phyloP scores from a whole-genome alignment of 2,888 invertebrate genomes.

The Deilephila elpenor region DNA sequence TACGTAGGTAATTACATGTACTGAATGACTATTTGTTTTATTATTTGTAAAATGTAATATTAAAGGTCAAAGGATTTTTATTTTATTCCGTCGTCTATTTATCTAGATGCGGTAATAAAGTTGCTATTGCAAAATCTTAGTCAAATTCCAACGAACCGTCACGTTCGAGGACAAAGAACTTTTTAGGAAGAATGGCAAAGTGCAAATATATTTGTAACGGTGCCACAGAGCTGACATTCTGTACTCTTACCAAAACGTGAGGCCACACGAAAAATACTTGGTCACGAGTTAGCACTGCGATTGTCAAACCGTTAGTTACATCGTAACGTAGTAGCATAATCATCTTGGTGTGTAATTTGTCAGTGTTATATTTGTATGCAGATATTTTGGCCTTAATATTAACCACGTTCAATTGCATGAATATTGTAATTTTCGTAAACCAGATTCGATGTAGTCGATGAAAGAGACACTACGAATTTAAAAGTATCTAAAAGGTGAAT shows the following conservation, averaged over 20 bases:
- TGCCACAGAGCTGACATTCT: constrained; percentile 2
- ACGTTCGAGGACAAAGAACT: constrained; percentile 22
- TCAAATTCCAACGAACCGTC: neutral
- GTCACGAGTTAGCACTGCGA: constrained; percentile 20
- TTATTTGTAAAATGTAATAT: no score
- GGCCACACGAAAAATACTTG: neutral
- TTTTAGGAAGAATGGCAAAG: constrained; percentile 20
- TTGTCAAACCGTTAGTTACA: constrained; percentile 17
- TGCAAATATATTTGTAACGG: constrained; percentile 23
- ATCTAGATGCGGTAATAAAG: neutral
- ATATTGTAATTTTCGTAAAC: neutral
- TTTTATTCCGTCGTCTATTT: no score
- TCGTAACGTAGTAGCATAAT: constrained; percentile 23
- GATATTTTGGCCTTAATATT: neutral
- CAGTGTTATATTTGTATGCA: neutral
- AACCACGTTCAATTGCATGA: neutral
- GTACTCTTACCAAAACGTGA: constrained; percentile 12
- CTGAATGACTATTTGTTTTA: no score
- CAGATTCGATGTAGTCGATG: no score
- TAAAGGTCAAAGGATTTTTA: no score
- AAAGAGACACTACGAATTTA: neutral
- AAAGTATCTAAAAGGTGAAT: neutral
- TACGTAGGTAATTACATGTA: neutral
- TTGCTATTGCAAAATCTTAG: neutral
- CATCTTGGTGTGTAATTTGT: neutral